Conservation (phyloP, 2,888 invertebrate genomes). For the Myopa testacea region DNA sequence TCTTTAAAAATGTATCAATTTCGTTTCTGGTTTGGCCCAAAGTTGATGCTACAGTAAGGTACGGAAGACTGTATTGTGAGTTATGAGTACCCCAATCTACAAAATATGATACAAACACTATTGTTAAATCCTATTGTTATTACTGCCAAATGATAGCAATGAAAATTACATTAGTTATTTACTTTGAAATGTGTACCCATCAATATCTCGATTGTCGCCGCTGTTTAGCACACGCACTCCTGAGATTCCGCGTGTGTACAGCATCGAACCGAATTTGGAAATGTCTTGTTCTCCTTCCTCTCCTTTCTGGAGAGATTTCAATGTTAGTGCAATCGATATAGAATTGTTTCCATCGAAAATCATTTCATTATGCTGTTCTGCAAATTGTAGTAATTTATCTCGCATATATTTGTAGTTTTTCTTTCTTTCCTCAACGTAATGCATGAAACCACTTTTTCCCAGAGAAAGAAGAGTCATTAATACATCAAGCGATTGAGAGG, state of each 20-base stretch:
- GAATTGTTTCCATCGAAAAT: conserved; percentile 75
- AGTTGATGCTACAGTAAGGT: conserved; percentile 81
- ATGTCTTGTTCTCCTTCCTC: conserved; percentile 6
- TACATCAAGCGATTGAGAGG: conserved; percentile 78
- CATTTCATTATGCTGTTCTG: conserved; percentile 72
- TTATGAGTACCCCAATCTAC: conserved; percentile 80
- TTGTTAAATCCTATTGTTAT: not conserved
- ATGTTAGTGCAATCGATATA: conserved; percentile 75
- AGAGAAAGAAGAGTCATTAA: conserved; percentile 81
- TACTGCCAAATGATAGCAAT: conserved; percentile 1
- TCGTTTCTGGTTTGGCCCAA: conserved; percentile 77
- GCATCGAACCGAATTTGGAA: conserved; percentile 75
- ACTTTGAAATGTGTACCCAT: conserved; percentile 73
- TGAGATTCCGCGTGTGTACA: conserved; percentile 79
- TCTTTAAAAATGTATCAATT: conserved; percentile 76
- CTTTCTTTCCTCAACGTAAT: conserved; percentile 73
- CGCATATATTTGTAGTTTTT: conserved; percentile 74
- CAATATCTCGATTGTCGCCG: conserved; percentile 71
- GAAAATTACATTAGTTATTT: conserved; percentile 43
- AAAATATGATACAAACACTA: conserved; percentile 40
- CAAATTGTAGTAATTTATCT: conserved; percentile 71
- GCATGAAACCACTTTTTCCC: conserved; percentile 75
- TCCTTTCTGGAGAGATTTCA: conserved; percentile 58
- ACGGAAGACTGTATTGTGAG: conserved; percentile 68
- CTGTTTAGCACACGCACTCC: conserved; percentile 76